These are phyloP conservation scores for Sinocyclocheilus rhinocerous DNA, from an alignment of 2,113 vertebrate genomes.

Conservation along the genomic window DNA sequence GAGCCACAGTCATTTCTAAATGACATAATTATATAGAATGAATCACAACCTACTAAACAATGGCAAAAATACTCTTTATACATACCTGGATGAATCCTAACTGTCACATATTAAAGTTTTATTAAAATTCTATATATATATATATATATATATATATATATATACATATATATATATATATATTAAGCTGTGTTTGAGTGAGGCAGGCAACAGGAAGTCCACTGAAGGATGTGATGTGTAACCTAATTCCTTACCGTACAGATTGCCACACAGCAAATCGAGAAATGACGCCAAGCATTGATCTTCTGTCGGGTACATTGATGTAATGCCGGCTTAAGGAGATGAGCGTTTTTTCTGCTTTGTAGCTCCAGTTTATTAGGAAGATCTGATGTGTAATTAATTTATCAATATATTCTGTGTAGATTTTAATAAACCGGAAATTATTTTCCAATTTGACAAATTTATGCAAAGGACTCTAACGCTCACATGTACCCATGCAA, in stretches of 20 bases:
- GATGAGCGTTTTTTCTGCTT: constrained; percentile 13
- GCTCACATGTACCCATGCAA: neutral
- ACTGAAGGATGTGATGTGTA: constrained; percentile 39
- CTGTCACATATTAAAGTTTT: too few species aligned
- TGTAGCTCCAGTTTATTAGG: constrained; percentile 6
- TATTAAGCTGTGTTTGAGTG: neutral
- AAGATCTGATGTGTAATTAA: neutral
- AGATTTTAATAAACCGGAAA: neutral
- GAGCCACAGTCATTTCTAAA: too few species aligned
- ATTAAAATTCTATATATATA: too few species aligned
- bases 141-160: too few species aligned
- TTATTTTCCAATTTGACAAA: neutral
- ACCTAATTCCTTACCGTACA: constrained; percentile 30
- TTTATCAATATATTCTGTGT: neutral
- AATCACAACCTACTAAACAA: too few species aligned
- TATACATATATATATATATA: too few species aligned
- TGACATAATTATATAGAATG: too few species aligned
- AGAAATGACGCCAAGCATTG: constrained; percentile 41
- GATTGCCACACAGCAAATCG: constrained; percentile 28
- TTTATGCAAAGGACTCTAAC: neutral
- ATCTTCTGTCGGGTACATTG: constrained; percentile 35
- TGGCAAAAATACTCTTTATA: too few species aligned
- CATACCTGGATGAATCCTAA: too few species aligned
- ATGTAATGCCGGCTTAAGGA: constrained; percentile 35
- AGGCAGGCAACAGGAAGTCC: constrained; percentile 28